phyloP scores from a whole-genome alignment of 2,113 vertebrate species.

The Sinocyclocheilus anophthalmus region DNA sequence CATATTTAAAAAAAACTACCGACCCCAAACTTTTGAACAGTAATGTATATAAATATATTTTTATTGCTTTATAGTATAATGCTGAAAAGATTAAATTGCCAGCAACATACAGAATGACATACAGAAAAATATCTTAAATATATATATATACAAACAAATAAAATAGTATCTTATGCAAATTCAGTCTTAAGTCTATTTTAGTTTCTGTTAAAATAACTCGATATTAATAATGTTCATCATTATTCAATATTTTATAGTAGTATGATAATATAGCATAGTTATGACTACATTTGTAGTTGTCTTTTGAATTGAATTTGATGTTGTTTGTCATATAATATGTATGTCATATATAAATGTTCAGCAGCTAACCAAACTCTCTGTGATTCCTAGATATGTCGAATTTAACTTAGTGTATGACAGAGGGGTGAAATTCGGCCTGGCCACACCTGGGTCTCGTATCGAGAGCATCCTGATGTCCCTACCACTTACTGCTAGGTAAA shows the following conservation, averaged over 20 bases:
- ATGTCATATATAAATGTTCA: too few relatives aligned
- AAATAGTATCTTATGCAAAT: too few relatives aligned
- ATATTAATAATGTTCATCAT: not conserved
- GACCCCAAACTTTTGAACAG: too few relatives aligned
- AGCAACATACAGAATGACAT: not conserved
- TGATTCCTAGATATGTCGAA: constrained; percentile 87
- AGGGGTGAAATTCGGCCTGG: constrained; percentile 97
- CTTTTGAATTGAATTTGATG: not conserved
- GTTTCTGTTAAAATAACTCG: too few relatives aligned
- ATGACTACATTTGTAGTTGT: too few relatives aligned
- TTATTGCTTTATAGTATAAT: not conserved
- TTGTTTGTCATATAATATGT: not conserved
- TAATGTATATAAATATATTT: too few relatives aligned
- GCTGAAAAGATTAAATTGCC: not conserved
- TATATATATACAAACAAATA: not conserved
- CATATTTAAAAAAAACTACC: too few relatives aligned
- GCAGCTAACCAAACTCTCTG: not conserved
- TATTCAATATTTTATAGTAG: too few relatives aligned
- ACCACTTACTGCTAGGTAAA: constrained; percentile 86
- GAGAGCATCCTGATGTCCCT: constrained; percentile 99
- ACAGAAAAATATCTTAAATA: not conserved
- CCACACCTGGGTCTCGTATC: constrained; percentile 92
- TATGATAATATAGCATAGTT: too few relatives aligned
- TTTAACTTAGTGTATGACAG: constrained; percentile 97
- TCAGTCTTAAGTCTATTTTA: too few relatives aligned